These are phyloP conservation scores for Beris morrisii DNA, from an alignment of 2,888 invertebrate species.

Conservation along the genomic window DNA sequence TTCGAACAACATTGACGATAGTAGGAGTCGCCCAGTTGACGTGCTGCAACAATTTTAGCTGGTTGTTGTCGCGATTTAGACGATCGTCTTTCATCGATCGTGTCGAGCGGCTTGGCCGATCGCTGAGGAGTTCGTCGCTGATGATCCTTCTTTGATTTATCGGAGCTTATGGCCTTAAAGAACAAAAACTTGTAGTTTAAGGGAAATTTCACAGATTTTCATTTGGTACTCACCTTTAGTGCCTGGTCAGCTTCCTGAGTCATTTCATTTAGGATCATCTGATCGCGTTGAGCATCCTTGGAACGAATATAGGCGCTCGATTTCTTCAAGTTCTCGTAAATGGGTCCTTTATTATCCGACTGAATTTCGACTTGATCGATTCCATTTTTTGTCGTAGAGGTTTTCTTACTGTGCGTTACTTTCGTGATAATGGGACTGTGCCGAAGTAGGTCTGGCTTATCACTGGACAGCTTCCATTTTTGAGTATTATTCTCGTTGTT, in stretches of 20 bases:
- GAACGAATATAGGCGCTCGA: constrained; percentile 48
- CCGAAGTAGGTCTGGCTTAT: constrained; percentile 53
- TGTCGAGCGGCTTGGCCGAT: constrained; percentile 52
- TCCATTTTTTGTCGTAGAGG: constrained; percentile 1
- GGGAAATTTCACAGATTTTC: constrained; percentile 55
- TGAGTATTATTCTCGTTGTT: constrained; percentile 38
- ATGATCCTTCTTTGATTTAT: constrained; percentile 55
- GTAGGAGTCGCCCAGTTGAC: constrained; percentile 40
- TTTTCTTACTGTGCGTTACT: not conserved
- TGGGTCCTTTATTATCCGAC: constrained; percentile 45
- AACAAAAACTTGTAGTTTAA: constrained; percentile 1
- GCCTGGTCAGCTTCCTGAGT: constrained; percentile 64
- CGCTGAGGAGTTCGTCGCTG: constrained; percentile 49
- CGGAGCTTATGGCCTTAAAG: constrained; percentile 59
- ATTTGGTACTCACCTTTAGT: constrained; percentile 49
- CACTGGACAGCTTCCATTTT: constrained; percentile 51
- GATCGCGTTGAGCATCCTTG: constrained; percentile 52
- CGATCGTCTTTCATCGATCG: constrained; percentile 52
- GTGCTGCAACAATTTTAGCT: constrained; percentile 40
- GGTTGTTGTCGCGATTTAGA: constrained; percentile 12
- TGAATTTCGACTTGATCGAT: constrained; percentile 23
- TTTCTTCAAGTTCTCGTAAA: constrained; percentile 50
- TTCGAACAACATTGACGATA: constrained; percentile 40
- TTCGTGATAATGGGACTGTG: constrained; percentile 48
- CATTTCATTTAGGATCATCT: constrained; percentile 60